Percentiles rank a stretch among this genome's conserved stretches.
phyloP scores from a whole-genome alignment of 37 sponge, comb jelly and placozoan species.

The Petrosia ficiformis region DNA sequence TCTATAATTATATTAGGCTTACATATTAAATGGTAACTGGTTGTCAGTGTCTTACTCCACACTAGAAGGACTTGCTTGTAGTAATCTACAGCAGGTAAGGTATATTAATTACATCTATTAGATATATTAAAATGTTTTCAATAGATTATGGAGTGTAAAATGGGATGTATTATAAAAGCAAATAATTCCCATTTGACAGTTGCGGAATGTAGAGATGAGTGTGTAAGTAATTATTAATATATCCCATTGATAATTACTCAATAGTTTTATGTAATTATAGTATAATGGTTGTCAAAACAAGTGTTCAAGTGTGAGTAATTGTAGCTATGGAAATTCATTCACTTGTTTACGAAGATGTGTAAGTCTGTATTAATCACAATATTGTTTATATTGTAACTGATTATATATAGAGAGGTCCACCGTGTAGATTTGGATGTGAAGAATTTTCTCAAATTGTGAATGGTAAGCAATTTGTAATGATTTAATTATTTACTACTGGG shows the following conservation, averaged over 20 bases:
- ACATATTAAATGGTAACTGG: background rate
- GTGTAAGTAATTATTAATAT: constrained; percentile 5
- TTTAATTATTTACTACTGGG: too few relatives aligned
- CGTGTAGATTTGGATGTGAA: constrained; percentile 4
- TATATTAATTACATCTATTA: background rate
- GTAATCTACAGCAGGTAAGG: background rate
- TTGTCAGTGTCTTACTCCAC: background rate
- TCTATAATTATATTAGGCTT: too few relatives aligned
- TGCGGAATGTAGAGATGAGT: background rate
- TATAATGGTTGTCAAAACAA: background rate
- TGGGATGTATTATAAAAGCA: background rate
- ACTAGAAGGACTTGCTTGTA: background rate
- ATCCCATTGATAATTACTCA: background rate
- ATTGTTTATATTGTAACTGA: background rate
- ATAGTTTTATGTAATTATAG: background rate
- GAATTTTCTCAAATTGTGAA: background rate
- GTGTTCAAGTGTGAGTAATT: background rate
- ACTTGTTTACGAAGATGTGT: background rate
- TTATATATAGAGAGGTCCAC: background rate
- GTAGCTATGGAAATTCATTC: background rate
- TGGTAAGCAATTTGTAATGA: background rate
- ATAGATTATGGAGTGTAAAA: constrained; percentile 8
- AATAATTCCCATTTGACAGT: background rate
- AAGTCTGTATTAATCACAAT: background rate
- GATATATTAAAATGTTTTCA: background rate